phyloP scores from a whole-genome alignment of 2,113 vertebrate genomes.

The Sciurus niger region DNA sequence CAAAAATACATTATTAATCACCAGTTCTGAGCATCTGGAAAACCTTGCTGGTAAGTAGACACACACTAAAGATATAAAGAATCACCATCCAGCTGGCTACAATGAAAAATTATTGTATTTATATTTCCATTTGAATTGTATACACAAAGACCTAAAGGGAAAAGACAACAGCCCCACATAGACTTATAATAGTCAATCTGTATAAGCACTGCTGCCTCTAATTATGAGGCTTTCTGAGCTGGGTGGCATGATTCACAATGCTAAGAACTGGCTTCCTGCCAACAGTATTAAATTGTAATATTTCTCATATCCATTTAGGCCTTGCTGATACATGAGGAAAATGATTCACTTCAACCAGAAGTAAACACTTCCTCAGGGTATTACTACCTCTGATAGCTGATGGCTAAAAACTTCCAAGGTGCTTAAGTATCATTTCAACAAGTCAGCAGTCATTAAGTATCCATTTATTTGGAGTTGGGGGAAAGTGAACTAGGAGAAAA shows the following conservation, averaged over 20 bases:
- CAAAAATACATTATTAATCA: neutral
- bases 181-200: neutral
- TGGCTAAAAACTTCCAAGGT: neutral
- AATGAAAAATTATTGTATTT: conserved; percentile 17
- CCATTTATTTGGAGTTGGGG: neutral
- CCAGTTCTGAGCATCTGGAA: neutral
- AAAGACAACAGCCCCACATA: neutral
- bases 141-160: neutral
- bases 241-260: neutral
- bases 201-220: neutral
- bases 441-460: neutral
- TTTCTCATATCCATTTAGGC: conserved; percentile 51
- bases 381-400: neutral
- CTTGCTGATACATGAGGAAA: conserved; percentile 16
- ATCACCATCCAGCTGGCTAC: neutral
- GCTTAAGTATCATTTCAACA: conserved; percentile 34
- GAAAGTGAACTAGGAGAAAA: conserved; percentile 37
- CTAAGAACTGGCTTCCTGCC: conserved; percentile 49
- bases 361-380: conserved; percentile 42
- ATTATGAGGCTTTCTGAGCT: conserved; percentile 34
- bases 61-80: conserved; percentile 1
- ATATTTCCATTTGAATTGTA: conserved; percentile 36
- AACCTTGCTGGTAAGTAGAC: neutral
- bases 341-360: conserved; percentile 53
- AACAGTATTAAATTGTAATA: conserved; percentile 54